Base-by-base conservation (phyloP, 2,888 invertebrate genomes). In the Plutella xylostella region DNA sequence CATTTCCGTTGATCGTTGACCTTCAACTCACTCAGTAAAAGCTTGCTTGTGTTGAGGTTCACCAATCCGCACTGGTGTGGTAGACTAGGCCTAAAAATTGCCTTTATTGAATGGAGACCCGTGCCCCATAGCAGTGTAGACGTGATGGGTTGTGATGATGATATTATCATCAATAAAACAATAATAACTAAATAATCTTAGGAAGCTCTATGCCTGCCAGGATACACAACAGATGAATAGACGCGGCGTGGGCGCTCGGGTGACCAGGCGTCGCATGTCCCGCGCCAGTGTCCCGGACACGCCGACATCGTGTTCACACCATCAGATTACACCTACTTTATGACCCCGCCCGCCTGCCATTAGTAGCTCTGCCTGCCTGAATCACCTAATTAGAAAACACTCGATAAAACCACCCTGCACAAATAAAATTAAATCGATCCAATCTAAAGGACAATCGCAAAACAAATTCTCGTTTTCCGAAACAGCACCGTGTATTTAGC, bases 261-360 rank as follows among this genome's bases (percentile, higher is more conserved):
- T 80, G 80, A 82, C 82, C 76, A 76, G 72, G 68, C 73, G 65
- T 82, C 65, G 82, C 83, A 78, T 82, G 82, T 77, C 70, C 57
- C 48, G 58, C 58, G 67, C 65, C 76, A 76, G 73, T 77, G 74
- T 70, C 59, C 60, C 58, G 69, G 69, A 72, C 70, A 67, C 63
- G 66, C 67, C 34, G 71, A 66, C 70, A 68, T 52, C 67, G 74
- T 77, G 79, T 79, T 77, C 80, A 79, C 80, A 79, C 74, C 72
- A 80, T 80, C 82, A 69, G 82, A 82, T 82, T 77, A 72, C 60
- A 62, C 60, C 58, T 72, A 68, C 61, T 78, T 76, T 78, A 78
- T 74, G 68, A 77, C 69, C 63, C 65, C 65, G 65, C 56, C 61
- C 61, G 12, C 55, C 64, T 58, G 63, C 74, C 79, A 80, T 80